Base-by-base conservation (phyloP, 2,888 invertebrate genomes). In the Plebejus anna region DNA sequence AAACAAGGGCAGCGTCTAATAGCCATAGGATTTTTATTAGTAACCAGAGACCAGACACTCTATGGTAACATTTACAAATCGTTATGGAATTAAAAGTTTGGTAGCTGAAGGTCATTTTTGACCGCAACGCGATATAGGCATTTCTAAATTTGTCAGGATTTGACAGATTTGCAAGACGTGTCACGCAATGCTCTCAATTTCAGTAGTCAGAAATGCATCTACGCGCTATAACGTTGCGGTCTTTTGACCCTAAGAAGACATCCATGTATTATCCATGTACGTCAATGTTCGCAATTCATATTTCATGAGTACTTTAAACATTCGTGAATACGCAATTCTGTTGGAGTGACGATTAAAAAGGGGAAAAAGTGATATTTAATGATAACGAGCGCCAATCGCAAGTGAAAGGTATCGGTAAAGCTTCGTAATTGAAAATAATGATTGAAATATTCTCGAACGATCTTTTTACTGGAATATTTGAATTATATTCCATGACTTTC, bases 311-410 rank as follows among this genome's bases (percentile, higher is more conserved):
- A 66, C 32, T 66, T 66, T 5, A 36, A 66, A 66, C 22, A 66
- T 66, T 66, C 66, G 66, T 66, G 32, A 66, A 66, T 66, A 66
- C 16, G 66, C 32, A 66, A 66, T 66, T 36, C 32, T 36, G 66
- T 66, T 66, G 11, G 32, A 36, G 66, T 66, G 32, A 9, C 32
- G 66, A 66, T 66, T 66, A 32, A 66, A 66, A 66, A 66, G 36
- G 66, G 36, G 66, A 66, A 66, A 66, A 66, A 66, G 66, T 66
- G 66, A 66, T 66, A 66, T 66, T 66, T 32, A 36, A 66, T 16
- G 66, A 66, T 66, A 66, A 66, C 66, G 66, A 66, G 66, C 32
- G 32, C 66, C 32, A 36, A 66, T 66, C 66, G 32, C 66, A 36
- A 66, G 66, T 66, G 66, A 66, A 66, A 66, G 66, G 66, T 66